Conservation (phyloP, 2,888 invertebrate genomes). For the Diarsia mendica region DNA sequence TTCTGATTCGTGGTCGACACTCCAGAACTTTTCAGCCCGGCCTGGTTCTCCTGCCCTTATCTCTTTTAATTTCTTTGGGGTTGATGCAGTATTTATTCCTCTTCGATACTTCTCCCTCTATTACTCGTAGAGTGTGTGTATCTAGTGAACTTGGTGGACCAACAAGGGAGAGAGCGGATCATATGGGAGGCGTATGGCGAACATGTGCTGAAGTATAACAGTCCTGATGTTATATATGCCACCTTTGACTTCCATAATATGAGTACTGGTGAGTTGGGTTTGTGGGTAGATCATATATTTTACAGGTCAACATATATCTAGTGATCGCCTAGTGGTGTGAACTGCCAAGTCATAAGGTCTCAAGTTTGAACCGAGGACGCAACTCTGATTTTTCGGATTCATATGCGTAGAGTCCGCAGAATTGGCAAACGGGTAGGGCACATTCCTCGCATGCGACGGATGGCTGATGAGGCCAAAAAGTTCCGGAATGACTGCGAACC, state of each 20-base stretch:
- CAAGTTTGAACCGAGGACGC: too few species aligned
- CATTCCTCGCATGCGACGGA: too few species aligned
- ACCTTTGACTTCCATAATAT: constrained; percentile 99
- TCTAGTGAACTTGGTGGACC: constrained; percentile 97
- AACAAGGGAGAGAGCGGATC: constrained; percentile 96
- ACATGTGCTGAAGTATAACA: constrained; percentile 95
- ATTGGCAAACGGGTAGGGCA: too few species aligned
- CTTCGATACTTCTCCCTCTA: neutral
- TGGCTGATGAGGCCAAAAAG: too few species aligned
- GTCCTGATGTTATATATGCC: constrained; percentile 95
- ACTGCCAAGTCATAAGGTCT: too few species aligned
- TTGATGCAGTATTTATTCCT: neutral
- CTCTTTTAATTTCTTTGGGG: neutral
- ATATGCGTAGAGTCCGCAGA: too few species aligned
- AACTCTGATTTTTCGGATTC: too few species aligned
- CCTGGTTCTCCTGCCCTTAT: neutral
- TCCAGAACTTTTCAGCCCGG: too few species aligned
- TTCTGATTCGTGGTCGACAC: too few species aligned
- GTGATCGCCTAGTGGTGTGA: too few species aligned
- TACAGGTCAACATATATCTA: neutral
- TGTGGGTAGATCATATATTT: neutral
- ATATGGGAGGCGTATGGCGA: constrained; percentile 97
- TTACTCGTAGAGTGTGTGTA: constrained; percentile 76
- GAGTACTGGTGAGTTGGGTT: constrained; percentile 95
- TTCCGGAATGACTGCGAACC: too few species aligned